Conservation (phyloP, 2,797 vertebrate species). For the Chrysocyon brachyurus region DNA sequence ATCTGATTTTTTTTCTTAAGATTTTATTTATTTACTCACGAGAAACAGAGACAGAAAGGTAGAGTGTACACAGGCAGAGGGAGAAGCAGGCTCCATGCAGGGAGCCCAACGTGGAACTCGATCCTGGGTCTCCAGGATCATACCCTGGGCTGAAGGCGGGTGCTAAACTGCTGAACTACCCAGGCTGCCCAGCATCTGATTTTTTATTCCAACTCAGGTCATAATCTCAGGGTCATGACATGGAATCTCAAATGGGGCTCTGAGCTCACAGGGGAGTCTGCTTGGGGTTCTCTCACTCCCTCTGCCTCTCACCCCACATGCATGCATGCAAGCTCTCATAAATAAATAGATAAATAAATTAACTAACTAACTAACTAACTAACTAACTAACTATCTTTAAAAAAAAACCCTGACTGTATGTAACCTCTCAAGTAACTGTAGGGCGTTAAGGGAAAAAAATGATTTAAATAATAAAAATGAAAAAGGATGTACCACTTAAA, state of each 20-base stretch:
- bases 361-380: background rate
- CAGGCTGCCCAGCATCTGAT: background rate
- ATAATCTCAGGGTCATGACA: background rate
- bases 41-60: no score
- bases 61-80: no score
- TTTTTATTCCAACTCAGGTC: background rate
- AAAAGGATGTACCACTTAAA: background rate
- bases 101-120: no score
- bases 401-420: background rate
- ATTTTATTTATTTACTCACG: no score
- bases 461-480: constrained; percentile 48
- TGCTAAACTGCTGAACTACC: no score
- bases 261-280: background rate
- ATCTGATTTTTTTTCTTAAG: background rate
- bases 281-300: background rate
- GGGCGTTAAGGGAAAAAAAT: background rate
- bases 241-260: background rate
- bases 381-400: background rate
- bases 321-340: no score
- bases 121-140: no score
- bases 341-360: background rate
- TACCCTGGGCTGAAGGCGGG: no score
- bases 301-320: background rate
- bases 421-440: background rate
- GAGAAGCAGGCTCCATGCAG: no score